These are phyloP conservation scores for Trachymyrmex cornetzi DNA, from an alignment of 1,140 invertebrate species.

Conservation along the genomic window DNA sequence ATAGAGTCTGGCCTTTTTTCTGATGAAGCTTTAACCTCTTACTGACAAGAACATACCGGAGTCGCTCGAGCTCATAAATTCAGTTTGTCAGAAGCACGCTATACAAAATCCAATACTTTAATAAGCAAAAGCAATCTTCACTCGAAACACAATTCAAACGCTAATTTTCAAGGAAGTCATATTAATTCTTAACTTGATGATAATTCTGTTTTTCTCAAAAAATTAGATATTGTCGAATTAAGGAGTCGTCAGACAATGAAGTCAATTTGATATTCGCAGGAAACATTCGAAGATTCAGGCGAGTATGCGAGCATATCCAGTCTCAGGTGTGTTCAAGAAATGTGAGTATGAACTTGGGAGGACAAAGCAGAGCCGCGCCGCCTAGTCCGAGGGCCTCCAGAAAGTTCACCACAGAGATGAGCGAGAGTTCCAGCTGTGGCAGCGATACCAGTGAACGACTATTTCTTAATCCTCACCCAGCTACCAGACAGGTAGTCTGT, in stretches of 20 bases:
- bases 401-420: constrained; percentile 90
- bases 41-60: neutral
- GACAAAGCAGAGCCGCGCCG: constrained; percentile 89
- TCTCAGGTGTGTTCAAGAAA: constrained; percentile 92
- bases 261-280: constrained; percentile 87
- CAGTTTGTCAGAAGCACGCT: neutral
- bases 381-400: constrained; percentile 91
- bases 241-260: neutral
- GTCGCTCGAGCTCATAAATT: neutral
- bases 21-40: neutral
- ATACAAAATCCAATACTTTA: neutral
- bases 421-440: constrained; percentile 93
- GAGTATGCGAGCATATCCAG: constrained; percentile 98
- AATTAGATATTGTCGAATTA: neutral
- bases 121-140: neutral
- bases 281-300: constrained; percentile 96
- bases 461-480: constrained; percentile 88
- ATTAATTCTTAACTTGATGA: neutral
- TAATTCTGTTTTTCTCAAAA: neutral
- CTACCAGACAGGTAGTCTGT: constrained; percentile 88
- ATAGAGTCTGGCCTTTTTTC: constrained; percentile 54
- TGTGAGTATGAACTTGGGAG: constrained; percentile 83
- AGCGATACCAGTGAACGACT: constrained; percentile 93
- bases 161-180: neutral
- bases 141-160: neutral